These are phyloP conservation scores for Apistogramma diplotaenia DNA, from an alignment of 2,113 vertebrate species.

Conservation along the genomic window DNA sequence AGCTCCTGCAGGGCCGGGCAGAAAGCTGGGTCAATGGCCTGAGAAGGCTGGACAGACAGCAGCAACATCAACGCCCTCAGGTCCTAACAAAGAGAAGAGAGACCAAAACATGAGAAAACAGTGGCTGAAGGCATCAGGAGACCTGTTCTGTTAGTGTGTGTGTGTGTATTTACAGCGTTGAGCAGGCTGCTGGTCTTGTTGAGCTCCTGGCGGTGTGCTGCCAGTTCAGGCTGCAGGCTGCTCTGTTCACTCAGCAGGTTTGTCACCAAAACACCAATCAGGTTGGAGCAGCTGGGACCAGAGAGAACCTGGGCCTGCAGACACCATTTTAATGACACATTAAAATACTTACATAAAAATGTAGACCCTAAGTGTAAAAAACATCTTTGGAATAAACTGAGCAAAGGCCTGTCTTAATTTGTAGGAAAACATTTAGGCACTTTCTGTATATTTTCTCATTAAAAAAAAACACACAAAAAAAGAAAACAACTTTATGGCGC, in stretches of 20 bases:
- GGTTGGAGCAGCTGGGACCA: conserved; percentile 91
- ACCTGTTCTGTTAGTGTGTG: not conserved
- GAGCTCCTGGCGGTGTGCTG: conserved; percentile 87
- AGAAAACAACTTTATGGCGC: no score
- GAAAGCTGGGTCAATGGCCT: conserved; percentile 87
- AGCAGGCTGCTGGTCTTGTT: conserved; percentile 93
- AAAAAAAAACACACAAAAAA: no score
- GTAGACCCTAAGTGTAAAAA: no score
- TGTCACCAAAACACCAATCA: conserved; percentile 90
- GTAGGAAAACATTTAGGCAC: no score
- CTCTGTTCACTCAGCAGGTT: conserved; percentile 95
- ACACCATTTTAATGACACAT: not conserved
- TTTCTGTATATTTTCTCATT: no score
- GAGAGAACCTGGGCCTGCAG: conserved; percentile 93
- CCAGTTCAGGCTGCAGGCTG: conserved; percentile 89
- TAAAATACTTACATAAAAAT: not conserved
- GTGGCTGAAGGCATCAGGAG: not conserved
- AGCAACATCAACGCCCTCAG: conserved; percentile 91
- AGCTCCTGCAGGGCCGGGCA: conserved; percentile 93
- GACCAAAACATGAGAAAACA: not conserved
- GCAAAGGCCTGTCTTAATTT: no score
- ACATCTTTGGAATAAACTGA: no score
- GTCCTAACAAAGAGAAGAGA: conserved; percentile 78
- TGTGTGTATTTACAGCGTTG: conserved; percentile 86
- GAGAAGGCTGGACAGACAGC: conserved; percentile 91